Percentiles rank a stretch among this genome's conserved stretches.
phyloP scores from a whole-genome alignment of 1,140 invertebrate genomes.

The Drosophila kohkoa region DNA sequence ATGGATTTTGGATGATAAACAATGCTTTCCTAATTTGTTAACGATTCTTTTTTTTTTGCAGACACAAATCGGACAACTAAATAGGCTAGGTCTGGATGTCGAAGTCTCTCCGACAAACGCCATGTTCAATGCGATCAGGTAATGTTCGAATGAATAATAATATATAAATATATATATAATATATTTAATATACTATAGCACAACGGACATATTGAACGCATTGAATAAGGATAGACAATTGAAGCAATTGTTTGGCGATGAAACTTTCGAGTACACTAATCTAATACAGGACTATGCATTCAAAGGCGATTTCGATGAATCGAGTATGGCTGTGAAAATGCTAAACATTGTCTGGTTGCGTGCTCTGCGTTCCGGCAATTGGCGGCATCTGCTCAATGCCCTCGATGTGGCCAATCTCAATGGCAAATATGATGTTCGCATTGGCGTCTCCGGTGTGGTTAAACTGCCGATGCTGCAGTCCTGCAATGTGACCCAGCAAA shows the following conservation, averaged over 20 bases:
- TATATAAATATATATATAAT: no score
- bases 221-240: conserved; percentile 15
- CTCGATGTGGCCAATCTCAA: conserved; percentile 19
- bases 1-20: background rate
- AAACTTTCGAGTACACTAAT: conserved; percentile 28
- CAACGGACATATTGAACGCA: background rate
- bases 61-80: conserved; percentile 40
- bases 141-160: background rate
- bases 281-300: conserved; percentile 36
- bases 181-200: background rate
- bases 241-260: conserved; percentile 4
- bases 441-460: conserved; percentile 50
- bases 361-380: conserved; percentile 46
- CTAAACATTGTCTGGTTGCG: conserved; percentile 47
- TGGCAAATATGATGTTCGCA: conserved; percentile 43
- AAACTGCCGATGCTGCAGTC: conserved; percentile 12
- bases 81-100: conserved; percentile 40
- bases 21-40: no score
- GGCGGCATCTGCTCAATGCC: conserved; percentile 46
- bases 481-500: conserved; percentile 34
- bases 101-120: background rate
- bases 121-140: conserved; percentile 36
- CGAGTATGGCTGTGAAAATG: conserved; percentile 24
- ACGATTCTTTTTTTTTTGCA: background rate
- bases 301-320: background rate